Base-by-base conservation (phyloP, 30 jellyfish, hydroid and myxozoan genomes). In the Turritopsis dohrnii region DNA sequence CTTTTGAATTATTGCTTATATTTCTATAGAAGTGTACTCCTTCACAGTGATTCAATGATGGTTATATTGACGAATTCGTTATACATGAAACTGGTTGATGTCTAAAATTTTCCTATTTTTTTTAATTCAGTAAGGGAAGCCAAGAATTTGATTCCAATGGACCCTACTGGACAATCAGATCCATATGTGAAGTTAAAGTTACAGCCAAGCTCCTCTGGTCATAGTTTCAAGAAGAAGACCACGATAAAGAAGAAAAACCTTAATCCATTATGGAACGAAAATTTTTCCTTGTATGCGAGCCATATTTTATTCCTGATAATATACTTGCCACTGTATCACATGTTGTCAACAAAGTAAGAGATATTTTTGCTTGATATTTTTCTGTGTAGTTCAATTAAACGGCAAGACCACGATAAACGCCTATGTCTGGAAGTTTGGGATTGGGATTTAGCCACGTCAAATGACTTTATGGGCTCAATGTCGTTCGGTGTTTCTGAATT, bases 401-500 rank as follows among this genome's bases (percentile, higher is more conserved):
- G 83, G 28, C 85, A 86, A 30, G 99, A 94, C 27, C 82, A 80
- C 20, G 99, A 94, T 75, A 75, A 91, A 41, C 89, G 99, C 7
- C 79, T 94, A 21, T 85, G 96, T 66, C 84, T 94, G 66, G 97
- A 94, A 79, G 96, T 89, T 20, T 94, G 99, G 99, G 99, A 94
- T 94, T 94, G 97, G 97, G 99, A 94, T 52, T 27, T 96, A 29
- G 86, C 97, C 20, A 89, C 96, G 3, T 76, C 88, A 28, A 94
- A 94, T 65, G 99, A 94, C 79, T 94, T 94, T 90, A 94, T 94
- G 99, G 99, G 99, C 0, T 94, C 99, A 17, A 89, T 89, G 97
- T 86, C 96, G 28, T 89, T 89, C 82, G 97, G 99, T 22, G 96
- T 94, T 16, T 88, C 97, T 17, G 99, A 94, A 84, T 73, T 94